Conservation (phyloP, 2,888 invertebrate genomes). For the Latrodectus elegans region DNA sequence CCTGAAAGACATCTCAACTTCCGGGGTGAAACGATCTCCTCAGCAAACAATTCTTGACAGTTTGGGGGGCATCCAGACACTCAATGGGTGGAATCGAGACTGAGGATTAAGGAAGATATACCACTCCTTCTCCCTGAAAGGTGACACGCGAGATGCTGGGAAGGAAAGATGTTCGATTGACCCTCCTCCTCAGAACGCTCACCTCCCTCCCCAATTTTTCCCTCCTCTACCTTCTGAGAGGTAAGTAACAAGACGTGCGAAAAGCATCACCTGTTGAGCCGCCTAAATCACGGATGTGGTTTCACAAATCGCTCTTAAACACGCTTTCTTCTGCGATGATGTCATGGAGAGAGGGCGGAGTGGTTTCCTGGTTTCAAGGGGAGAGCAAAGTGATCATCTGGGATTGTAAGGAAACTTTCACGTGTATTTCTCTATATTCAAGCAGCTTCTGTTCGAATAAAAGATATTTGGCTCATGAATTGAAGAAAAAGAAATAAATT, state of each 20-base stretch:
- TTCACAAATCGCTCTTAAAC: constrained; percentile 3
- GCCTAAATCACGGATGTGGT: constrained; percentile 4
- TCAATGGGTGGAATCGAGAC: background rate
- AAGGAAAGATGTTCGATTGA: background rate
- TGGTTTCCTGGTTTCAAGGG: too few relatives aligned
- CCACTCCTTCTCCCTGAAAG: background rate
- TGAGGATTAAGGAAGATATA: constrained; percentile 1
- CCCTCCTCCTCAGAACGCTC: background rate
- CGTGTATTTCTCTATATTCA: too few relatives aligned
- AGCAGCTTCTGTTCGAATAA: too few relatives aligned
- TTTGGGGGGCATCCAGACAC: background rate
- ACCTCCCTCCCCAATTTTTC: background rate
- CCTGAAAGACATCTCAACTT: constrained; percentile 5
- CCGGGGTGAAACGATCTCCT: background rate
- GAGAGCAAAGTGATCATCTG: too few relatives aligned
- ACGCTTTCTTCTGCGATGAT: background rate
- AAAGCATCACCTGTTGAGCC: constrained; percentile 2
- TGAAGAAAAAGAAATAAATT: too few relatives aligned
- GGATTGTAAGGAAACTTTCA: too few relatives aligned
- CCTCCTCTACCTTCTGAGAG: background rate
- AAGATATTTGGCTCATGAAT: too few relatives aligned
- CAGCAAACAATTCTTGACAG: constrained; percentile 5
- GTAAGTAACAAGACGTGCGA: background rate
- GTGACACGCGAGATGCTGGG: background rate
- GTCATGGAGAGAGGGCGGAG: too few relatives aligned